Base-by-base conservation (phyloP, 2,797 vertebrate species). In the Chaenodraco wilsoni region DNA sequence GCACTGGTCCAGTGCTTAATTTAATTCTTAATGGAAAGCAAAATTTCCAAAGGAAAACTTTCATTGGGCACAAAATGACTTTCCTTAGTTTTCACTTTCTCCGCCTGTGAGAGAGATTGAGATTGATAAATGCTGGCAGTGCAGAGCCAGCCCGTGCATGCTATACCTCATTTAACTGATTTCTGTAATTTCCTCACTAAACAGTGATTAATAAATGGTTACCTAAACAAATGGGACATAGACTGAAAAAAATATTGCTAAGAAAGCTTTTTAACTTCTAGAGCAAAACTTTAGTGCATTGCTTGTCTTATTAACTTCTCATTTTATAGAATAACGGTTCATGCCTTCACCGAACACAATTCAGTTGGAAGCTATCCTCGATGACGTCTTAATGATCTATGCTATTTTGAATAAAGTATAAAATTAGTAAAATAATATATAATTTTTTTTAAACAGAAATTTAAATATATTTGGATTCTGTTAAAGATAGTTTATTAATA, bases 41-140 rank as follows among this genome's bases (percentile, higher is more conserved):
- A 92, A 88, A 89, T 94, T 92, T 93, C 86, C 83, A 85, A 87
- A 92, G 92, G 93, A 94, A 94, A 94, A 92, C 90, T 94, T 95
- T 87, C 87, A 94, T 94, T 92, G 93, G 73, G 84, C 88, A 85
- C 88, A 91, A 94, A 94, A 94, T 93, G 79, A 89, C 90, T 91
- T 94, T 92, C 84, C 84, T 92, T 84, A 87, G 87, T 90, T 91
- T 94, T 89, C 84, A 90, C 91, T 94, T 90, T 92, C 75, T 79
- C 50, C 27, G 82, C 56, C 85, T 74, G 56, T 64, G 83, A 82
- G 82, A 69, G 84, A 85, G 84, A 93, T 87, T 93, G 91, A 94
- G 92, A 93, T 93, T 94, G 92, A 95, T 95, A 93, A 82, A 85
- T 87, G 83, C 83, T 84, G 80, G 88, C 92, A 88, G 87, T 81